Conservation (phyloP, 2,113 vertebrate genomes). For the Ia io region DNA sequence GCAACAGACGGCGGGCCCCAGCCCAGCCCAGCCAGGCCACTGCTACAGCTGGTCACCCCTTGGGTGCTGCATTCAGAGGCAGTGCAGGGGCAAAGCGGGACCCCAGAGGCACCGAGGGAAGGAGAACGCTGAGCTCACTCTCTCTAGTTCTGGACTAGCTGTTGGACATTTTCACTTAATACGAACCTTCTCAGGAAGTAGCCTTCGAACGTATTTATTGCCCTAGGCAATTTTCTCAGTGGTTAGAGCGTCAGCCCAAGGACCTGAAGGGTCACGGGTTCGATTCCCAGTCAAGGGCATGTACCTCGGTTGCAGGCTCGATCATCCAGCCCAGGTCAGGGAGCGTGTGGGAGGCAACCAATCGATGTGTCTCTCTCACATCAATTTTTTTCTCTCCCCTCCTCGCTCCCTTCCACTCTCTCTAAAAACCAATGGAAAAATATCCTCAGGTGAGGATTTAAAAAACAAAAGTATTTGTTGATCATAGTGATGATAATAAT, state of each 20-base stretch:
- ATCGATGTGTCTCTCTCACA: too few species aligned
- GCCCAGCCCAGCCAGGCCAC: background rate
- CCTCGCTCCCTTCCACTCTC: too few species aligned
- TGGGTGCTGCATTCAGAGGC: rapidly evolving
- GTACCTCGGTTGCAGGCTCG: too few species aligned
- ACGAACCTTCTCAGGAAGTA: background rate
- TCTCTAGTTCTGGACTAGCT: background rate
- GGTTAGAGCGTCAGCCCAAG: too few species aligned
- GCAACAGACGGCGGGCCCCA: background rate
- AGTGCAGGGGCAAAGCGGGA: background rate
- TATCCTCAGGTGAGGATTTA: too few species aligned
- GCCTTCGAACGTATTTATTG: background rate
- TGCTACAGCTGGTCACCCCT: background rate
- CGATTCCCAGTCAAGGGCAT: too few species aligned
- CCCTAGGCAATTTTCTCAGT: too few species aligned
- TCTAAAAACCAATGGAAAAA: too few species aligned
- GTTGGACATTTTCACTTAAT: background rate
- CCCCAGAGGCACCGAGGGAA: background rate
- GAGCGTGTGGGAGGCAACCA: too few species aligned
- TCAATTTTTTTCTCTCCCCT: too few species aligned
- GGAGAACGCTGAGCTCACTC: background rate
- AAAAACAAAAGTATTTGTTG: background rate
- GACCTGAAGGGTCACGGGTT: too few species aligned
- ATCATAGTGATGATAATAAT: background rate
- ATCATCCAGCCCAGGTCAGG: too few species aligned